Evolutionary conservation across 2,888 invertebrate genomes (phyloP).

Genomic region (Hofmannophila pseudospretella): DNA sequence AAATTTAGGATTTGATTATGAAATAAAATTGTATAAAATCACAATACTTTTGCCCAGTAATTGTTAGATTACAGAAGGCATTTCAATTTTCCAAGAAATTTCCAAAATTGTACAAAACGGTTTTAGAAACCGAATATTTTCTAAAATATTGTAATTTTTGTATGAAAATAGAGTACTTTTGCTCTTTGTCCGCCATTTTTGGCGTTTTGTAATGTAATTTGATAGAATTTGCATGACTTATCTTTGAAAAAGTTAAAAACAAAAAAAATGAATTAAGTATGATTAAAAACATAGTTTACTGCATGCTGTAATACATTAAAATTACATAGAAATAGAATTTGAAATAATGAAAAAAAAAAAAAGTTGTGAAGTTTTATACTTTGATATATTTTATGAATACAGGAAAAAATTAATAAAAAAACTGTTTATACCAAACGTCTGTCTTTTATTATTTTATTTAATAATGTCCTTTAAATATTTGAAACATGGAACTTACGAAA

Average conservation of each 20-base stretch:
- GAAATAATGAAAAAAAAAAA: background rate
- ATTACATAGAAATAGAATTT: background rate
- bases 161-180: no score
- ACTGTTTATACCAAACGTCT: background rate
- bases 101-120: background rate
- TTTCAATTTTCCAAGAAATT: background rate
- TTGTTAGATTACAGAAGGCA: no score
- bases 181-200: background rate
- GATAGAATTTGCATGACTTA: background rate
- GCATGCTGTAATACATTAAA: background rate
- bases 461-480: no score
- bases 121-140: background rate
- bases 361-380: background rate
- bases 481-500: no score
- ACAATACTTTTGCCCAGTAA: no score
- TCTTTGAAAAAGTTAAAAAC: background rate
- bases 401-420: conserved; percentile 1
- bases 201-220: background rate
- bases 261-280: background rate
- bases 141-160: background rate
- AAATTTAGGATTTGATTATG: background rate
- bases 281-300: background rate
- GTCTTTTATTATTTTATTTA: background rate
- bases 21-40: background rate
- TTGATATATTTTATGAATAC: background rate